These are phyloP conservation scores for Apis dorsata DNA, from an alignment of 1,140 invertebrate species.

Conservation along the genomic window DNA sequence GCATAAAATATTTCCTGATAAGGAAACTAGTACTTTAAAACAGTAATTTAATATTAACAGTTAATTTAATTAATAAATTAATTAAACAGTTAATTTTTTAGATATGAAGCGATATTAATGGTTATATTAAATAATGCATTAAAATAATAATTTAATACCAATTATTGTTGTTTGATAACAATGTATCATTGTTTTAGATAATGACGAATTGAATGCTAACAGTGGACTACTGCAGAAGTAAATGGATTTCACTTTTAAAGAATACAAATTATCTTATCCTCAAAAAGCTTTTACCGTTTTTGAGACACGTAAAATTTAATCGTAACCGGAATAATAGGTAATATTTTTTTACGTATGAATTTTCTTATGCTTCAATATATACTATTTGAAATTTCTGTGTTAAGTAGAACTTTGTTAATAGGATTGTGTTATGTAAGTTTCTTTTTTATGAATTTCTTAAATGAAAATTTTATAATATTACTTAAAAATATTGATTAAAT, in stretches of 20 bases:
- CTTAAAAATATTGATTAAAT: too few relatives aligned
- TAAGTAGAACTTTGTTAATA: too few relatives aligned
- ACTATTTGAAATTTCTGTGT: background rate
- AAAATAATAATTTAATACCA: too few relatives aligned
- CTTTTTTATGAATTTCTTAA: too few relatives aligned
- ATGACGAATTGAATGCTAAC: constrained; percentile 21
- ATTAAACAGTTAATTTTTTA: background rate
- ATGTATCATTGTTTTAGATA: constrained; percentile 24
- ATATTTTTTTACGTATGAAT: background rate
- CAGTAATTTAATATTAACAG: background rate
- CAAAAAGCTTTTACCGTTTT: constrained; percentile 12
- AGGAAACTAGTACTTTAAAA: constrained; percentile 14
- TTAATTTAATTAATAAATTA: too few relatives aligned
- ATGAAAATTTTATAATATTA: too few relatives aligned
- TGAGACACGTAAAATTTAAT: constrained; percentile 36
- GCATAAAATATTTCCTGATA: background rate
- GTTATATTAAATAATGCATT: background rate
- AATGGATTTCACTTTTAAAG: constrained; percentile 40
- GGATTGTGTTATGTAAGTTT: too few relatives aligned
- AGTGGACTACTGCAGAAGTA: background rate
- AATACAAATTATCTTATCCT: constrained; percentile 6
- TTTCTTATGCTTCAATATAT: background rate
- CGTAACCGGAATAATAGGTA: constrained; percentile 49
- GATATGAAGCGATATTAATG: background rate
- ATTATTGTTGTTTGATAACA: background rate